phyloP scores from a whole-genome alignment of 2,113 vertebrate species.

The Indicator indicator region DNA sequence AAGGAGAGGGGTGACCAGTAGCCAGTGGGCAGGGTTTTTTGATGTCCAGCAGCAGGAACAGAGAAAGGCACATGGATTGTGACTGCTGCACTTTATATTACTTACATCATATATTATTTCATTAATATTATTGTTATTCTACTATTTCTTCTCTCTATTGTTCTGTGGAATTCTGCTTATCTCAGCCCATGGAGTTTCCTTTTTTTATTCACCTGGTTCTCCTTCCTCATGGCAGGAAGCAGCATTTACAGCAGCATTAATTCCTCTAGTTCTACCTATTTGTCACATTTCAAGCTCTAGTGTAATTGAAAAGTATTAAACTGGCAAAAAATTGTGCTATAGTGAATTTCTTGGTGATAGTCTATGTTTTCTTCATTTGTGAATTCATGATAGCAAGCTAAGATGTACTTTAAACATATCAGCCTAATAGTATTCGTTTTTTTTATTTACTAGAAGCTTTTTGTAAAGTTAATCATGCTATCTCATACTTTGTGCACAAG shows the following conservation, averaged over 20 bases:
- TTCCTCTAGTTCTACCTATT: neutral
- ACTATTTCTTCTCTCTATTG: no score
- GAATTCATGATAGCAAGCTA: conserved; percentile 2
- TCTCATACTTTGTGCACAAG: conserved; percentile 48
- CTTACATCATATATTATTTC: no score
- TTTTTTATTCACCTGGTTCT: no score
- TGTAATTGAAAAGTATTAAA: neutral
- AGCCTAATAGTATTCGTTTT: neutral
- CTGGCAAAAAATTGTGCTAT: neutral
- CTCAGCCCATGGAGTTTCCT: no score
- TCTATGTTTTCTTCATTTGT: conserved; percentile 52
- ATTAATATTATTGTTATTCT: no score
- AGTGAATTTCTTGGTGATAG: neutral
- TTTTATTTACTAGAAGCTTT: neutral
- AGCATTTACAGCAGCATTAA: neutral
- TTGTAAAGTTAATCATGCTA: neutral
- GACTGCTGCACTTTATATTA: no score
- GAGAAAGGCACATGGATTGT: no score
- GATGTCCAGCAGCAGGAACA: no score
- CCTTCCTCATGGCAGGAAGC: no score
- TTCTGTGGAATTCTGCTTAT: no score
- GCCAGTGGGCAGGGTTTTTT: no score
- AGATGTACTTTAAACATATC: conserved; percentile 23
- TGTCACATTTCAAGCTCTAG: neutral
- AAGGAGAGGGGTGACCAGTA: no score